Evolutionary conservation across 2,888 invertebrate genomes (phyloP).

Genomic region (Pilophorus perplexus): DNA sequence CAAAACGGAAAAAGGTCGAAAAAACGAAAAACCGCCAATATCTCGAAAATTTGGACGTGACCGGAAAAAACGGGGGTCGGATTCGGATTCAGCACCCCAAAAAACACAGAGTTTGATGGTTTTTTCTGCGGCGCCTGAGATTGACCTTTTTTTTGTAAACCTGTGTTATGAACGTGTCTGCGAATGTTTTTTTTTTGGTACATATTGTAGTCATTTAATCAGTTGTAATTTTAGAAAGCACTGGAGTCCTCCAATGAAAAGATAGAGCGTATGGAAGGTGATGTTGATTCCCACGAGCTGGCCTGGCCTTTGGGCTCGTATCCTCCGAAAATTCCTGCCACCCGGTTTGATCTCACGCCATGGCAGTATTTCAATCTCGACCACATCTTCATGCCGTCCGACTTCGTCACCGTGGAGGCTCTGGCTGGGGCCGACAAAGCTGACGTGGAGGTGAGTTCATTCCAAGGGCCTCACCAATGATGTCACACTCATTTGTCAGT

Average conservation of each 20-base stretch:
- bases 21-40: no score
- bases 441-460: constrained; percentile 62
- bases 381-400: constrained; percentile 77
- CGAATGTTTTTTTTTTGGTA: not conserved
- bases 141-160: no score
- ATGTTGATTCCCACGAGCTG: constrained; percentile 45
- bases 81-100: no score
- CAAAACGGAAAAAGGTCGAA: no score
- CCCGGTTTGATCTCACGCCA: constrained; percentile 76
- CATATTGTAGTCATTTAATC: constrained; percentile 15
- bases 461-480: no score
- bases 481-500: no score
- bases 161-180: not conserved
- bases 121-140: no score
- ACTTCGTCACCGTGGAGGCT: constrained; percentile 67
- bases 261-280: constrained; percentile 33
- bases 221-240: constrained; percentile 38
- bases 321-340: constrained; percentile 64
- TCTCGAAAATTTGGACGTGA: no score
- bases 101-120: no score
- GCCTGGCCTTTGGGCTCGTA: constrained; percentile 76
- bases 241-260: constrained; percentile 15
- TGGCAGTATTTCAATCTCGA: constrained; percentile 85
- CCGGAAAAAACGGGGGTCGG: no score
- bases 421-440: constrained; percentile 64